Evolutionary conservation across 2,113 vertebrate species (phyloP).

Genomic region (Bubalus kerabau): DNA sequence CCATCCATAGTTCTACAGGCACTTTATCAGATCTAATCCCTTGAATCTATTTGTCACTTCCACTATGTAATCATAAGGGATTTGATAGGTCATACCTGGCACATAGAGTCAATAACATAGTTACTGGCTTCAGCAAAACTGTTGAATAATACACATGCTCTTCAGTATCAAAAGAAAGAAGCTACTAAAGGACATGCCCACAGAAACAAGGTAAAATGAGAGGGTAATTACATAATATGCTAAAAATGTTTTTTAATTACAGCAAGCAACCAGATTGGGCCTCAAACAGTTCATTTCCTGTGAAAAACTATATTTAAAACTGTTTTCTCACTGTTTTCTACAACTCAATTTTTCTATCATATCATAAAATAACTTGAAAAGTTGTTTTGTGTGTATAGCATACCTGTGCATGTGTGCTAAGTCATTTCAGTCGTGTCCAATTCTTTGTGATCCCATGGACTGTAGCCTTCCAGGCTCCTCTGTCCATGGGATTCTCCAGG

Average conservation of each 20-base stretch:
- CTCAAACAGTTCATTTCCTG: background rate
- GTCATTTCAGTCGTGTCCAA: fast-evolving
- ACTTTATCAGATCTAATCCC: background rate
- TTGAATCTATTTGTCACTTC: background rate
- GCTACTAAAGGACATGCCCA: background rate
- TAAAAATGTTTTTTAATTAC: background rate
- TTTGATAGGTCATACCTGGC: background rate
- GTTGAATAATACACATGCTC: background rate
- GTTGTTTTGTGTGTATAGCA: background rate
- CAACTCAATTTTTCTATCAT: background rate
- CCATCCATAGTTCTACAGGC: background rate
- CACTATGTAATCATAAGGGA: background rate
- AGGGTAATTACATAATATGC: background rate
- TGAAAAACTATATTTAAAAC: background rate
- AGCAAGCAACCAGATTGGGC: background rate
- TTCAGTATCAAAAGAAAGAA: background rate
- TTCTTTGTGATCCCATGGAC: background rate
- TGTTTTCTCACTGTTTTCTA: background rate
- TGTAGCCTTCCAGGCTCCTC: background rate
- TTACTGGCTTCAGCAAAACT: background rate
- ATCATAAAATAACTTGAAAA: background rate
- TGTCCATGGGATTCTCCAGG: background rate
- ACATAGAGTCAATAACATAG: background rate
- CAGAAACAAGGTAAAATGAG: background rate
- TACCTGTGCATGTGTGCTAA: background rate